Conservation (phyloP, 2,113 vertebrate species). For the Thamnophis sirtalis region DNA sequence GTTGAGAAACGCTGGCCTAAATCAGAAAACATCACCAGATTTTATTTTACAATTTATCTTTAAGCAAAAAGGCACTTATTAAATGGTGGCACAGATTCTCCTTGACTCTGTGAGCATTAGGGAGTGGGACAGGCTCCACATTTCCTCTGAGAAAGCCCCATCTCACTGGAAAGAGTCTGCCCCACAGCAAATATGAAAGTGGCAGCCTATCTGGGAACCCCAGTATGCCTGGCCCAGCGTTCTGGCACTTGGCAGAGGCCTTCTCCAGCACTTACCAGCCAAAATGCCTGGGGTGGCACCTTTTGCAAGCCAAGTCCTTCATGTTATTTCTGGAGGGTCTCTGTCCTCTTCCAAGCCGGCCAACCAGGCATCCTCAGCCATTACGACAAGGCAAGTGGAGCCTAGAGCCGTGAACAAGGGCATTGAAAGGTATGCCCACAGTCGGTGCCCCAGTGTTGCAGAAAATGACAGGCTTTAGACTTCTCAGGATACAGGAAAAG, state of each 20-base stretch:
- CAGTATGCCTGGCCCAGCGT: background rate
- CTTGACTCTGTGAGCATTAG: background rate
- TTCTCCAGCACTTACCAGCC: background rate
- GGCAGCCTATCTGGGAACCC: background rate
- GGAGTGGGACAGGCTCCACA: background rate
- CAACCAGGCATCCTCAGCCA: background rate
- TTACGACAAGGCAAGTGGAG: background rate
- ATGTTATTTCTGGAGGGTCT: background rate
- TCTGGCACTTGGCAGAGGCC: background rate
- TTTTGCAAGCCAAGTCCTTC: background rate
- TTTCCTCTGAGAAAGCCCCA: background rate
- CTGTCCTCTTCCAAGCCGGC: background rate
- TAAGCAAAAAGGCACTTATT: background rate
- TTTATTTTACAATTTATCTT: background rate
- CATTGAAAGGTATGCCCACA: background rate
- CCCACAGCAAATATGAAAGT: background rate
- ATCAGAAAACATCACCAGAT: background rate
- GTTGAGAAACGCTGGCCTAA: background rate
- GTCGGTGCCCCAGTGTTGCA: background rate
- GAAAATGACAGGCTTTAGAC: too few relatives aligned
- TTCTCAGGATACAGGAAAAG: too few relatives aligned
- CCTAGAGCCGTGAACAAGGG: background rate
- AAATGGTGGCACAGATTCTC: background rate
- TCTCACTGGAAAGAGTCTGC: background rate
- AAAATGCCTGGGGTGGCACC: background rate